phyloP scores from a whole-genome alignment of 2,797 vertebrate genomes.

The Furcifer pardalis region DNA sequence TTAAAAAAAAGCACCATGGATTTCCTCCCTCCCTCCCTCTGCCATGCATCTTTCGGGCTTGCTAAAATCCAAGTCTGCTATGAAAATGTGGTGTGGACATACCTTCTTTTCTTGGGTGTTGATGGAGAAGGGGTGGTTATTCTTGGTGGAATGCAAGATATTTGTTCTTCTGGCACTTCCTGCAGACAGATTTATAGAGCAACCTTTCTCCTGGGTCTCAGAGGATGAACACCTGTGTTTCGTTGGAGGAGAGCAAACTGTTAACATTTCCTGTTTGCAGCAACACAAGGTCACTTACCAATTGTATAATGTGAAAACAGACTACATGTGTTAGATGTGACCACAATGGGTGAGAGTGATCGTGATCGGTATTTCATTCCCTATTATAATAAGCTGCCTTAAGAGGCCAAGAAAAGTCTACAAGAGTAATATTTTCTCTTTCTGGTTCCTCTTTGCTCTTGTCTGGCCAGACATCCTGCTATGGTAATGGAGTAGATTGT shows the following conservation, averaged over 20 bases:
- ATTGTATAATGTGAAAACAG: background rate
- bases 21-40: background rate
- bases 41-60: conserved; percentile 52
- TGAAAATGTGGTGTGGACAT: conserved; percentile 62
- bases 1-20: background rate
- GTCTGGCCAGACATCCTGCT: too few relatives aligned
- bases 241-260: conserved; percentile 54
- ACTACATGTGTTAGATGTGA: background rate
- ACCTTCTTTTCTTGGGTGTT: conserved; percentile 52
- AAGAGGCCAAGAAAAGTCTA: background rate
- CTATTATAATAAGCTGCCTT: background rate
- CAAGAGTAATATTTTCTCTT: background rate
- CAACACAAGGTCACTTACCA: background rate
- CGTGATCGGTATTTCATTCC: background rate
- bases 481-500: too few relatives aligned
- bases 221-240: conserved; percentile 69
- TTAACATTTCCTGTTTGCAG: conserved; percentile 37
- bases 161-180: conserved; percentile 70
- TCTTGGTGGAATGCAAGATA: conserved; percentile 62
- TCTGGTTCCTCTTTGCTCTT: background rate
- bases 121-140: conserved; percentile 24
- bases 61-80: conserved; percentile 44
- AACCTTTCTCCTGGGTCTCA: conserved; percentile 55
- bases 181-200: conserved; percentile 72
- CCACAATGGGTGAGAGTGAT: background rate